Percentiles rank a stretch among this genome's conserved stretches.
Conservation (phyloP, 2,888 invertebrate species). For the Neoascia interrupta region DNA sequence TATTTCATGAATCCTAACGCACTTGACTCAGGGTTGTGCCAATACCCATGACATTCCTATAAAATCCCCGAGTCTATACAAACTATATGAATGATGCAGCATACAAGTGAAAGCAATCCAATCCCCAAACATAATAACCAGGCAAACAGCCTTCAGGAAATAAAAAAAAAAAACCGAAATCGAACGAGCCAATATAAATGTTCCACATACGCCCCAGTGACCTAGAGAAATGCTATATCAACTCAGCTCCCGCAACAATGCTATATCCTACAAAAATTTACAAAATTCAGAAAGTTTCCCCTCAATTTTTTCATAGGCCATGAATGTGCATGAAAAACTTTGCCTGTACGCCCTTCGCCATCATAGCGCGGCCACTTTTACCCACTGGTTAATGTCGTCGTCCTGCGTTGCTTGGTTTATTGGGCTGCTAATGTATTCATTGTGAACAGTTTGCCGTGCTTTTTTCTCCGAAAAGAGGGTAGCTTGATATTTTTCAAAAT, state of each 20-base stretch:
- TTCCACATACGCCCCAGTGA: slow-evolving; percentile 14
- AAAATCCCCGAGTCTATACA: no score
- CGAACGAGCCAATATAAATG: slow-evolving; percentile 27
- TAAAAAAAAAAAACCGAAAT: no score
- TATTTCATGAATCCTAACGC: no score
- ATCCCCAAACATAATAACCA: no score
- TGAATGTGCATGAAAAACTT: slow-evolving; percentile 28
- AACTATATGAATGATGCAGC: no score
- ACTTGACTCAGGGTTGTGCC: no score
- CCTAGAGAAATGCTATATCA: neutral
- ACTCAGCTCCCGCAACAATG: slow-evolving; percentile 19
- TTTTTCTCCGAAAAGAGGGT: neutral
- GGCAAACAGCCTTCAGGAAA: no score
- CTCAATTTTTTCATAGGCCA: neutral
- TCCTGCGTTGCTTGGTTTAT: slow-evolving; percentile 21
- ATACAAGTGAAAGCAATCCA: no score
- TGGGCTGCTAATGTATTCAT: slow-evolving; percentile 52
- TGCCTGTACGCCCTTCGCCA: neutral
- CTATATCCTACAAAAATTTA: slow-evolving; percentile 4
- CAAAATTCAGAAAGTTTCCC: slow-evolving; percentile 17
- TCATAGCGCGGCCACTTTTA: neutral
- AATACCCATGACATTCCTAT: no score
- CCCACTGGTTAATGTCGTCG: neutral
- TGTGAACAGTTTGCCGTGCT: slow-evolving; percentile 24
- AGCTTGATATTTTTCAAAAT: slow-evolving; percentile 39